Evolutionary conservation across 23 tunicate genomes (phyloP), one percentile per base, ranked within the genome.

Genomic region (Botrylloides violaceus): DNA sequence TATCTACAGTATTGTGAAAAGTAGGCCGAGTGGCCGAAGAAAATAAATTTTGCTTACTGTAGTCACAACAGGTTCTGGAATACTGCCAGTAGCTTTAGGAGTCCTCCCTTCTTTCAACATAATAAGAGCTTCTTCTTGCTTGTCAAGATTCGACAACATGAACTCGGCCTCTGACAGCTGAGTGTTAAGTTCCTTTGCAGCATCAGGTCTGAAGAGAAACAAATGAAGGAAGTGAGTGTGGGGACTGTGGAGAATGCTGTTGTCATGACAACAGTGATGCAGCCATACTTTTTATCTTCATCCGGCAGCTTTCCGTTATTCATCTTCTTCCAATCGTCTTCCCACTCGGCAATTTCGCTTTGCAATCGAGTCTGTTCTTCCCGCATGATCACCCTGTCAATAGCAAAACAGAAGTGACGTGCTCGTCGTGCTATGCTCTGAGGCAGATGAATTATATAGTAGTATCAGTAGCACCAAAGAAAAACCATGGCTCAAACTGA

Each of bases 311-410:
- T 38, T 56, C 65, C 77, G 28, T 30, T 38, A 56, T 72, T 15
- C 22, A 22, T 23, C 32, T 72, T 72, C 36, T 56, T 31, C 77
- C 77, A 72, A 5, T 72, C 66, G 22, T 72, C 77, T 34, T 72
- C 47, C 65, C 65, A 72, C 21, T 58, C 39, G 0, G 12, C 22
- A 27, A 72, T 57, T 33, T 72, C 49, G 20, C 27, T 29, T 72
- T 72, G 29, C 19, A 25, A 27, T 7, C 22, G 35, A 29, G 24
- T 66, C 29, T 2, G 31, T 32, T 58, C 77, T 33, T 57, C 65
- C 24, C 36, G 34, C 77, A 33, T 56, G 0, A 72, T 58, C n/a
- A 5, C 48, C 1, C 65, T 56, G 1, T 29, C 31, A 72, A 57
- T 7, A 43, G 53, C 53, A 15, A 43, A 43, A 9, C 53, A n/a